Percentiles rank a stretch among this genome's conserved stretches.
Evolutionary conservation across 2,113 vertebrate species (phyloP).

Genomic region (Microtus pennsylvanicus): DNA sequence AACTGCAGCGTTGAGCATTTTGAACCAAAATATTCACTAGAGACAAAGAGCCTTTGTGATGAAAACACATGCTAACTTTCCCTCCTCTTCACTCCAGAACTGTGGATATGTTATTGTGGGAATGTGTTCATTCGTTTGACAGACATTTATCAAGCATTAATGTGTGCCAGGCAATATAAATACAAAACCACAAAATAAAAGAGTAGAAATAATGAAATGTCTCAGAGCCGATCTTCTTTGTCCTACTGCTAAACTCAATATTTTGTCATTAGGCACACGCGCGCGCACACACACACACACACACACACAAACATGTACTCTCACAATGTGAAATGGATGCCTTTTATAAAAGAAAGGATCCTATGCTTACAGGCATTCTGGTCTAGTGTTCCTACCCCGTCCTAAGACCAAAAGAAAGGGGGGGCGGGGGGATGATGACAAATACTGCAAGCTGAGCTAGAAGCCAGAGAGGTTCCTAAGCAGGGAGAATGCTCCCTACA

Average conservation of each 20-base stretch:
- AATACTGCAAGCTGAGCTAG: neutral
- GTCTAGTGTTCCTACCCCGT: neutral
- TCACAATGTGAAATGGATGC: neutral
- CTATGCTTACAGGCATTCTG: neutral
- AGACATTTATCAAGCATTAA: neutral
- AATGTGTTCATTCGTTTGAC: neutral
- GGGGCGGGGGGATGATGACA: neutral
- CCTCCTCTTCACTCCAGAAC: neutral
- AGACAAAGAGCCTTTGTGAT: conserved; percentile 60
- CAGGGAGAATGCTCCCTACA: neutral
- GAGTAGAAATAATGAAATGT: conserved; percentile 1
- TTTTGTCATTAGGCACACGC: neutral
- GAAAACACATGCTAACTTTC: neutral
- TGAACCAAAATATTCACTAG: conserved; percentile 8
- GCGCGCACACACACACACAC: no score
- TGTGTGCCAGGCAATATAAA: neutral
- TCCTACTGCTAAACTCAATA: neutral
- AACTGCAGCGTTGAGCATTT: conserved; percentile 56
- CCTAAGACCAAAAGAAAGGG: neutral
- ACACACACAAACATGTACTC: neutral
- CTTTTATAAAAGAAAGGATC: neutral
- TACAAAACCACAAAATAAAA: neutral
- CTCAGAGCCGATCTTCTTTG: neutral
- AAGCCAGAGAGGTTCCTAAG: conserved; percentile 34
- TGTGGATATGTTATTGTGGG: neutral